Base-by-base conservation (phyloP, 1,140 invertebrate genomes). In the Drosophila miranda region DNA sequence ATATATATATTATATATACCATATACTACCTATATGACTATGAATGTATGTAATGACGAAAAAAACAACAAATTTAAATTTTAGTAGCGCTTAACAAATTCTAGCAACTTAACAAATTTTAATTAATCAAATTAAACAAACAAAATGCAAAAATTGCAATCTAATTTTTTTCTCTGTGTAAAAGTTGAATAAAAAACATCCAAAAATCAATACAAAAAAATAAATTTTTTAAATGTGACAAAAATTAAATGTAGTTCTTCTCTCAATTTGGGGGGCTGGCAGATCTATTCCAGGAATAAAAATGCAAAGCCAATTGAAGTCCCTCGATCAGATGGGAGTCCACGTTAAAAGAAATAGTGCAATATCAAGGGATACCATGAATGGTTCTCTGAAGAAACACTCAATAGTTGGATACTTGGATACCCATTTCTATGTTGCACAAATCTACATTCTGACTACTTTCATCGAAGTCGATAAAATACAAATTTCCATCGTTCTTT, bases 31-130 rank as follows among this genome's bases (percentile, higher is more conserved):
- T 73, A 73, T 73, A 75, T 75, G 69, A 66, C 56, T 69, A 78
- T 69, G 51, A 69, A 67, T 60, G 75, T 70, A 66, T 58, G 62
- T 70, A 60, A 64, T 50, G 46, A 70, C 49, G 19, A 56, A 84
- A 68, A 68, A 68, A 74, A 58, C 49, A 76, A 78, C 74, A 75
- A 86, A 81, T 87, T 87, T 87, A 87, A 87, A 87, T 80, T 87
- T 87, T 87, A 87, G 82, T 87, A 87, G 82, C 82, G 82, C 82
- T 87, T 87, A 86, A 86, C 82, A 86, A 86, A 86, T 86, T 86
- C 82, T 86, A 86, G 82, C 82, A 86, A 86, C 81, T 86, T 87
- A 86, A 86, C 82, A 86, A 86, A 86, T 86, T 86, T 86, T 86
- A 82, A 86, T 87, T 87, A 86, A 87, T 87, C 82, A 87, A 86